A percentile compares a stretch with the other conserved stretches of the same genome.
Evolutionary conservation across 2,797 vertebrate species (phyloP).

Genomic region (Sylvilagus floridanus): DNA sequence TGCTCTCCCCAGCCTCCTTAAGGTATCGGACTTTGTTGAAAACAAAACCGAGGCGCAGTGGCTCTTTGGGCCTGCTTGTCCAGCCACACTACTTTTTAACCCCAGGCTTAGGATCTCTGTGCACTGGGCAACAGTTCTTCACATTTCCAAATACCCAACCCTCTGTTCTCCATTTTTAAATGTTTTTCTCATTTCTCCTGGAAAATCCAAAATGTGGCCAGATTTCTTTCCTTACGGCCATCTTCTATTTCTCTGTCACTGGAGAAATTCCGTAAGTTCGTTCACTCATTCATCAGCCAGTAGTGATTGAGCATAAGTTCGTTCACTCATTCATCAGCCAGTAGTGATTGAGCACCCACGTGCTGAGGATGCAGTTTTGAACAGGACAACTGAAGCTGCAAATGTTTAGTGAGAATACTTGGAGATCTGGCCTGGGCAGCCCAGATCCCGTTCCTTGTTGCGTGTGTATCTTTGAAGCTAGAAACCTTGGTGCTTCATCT

Average conservation of each 20-base stretch:
- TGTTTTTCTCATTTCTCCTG: background rate
- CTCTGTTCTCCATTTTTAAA: background rate
- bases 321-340: background rate
- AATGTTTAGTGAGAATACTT: background rate
- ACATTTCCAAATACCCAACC: background rate
- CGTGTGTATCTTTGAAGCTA: background rate
- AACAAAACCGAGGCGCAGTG: background rate
- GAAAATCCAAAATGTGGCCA: conserved; percentile 6
- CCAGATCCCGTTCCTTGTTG: background rate
- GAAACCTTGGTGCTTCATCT: background rate
- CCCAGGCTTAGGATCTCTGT: background rate
- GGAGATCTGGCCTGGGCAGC: background rate
- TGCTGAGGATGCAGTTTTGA: background rate
- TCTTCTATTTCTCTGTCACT: background rate
- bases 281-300: background rate
- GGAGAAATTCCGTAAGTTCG: background rate
- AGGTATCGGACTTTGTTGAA: conserved; percentile 42
- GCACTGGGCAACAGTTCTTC: background rate
- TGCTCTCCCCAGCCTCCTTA: conserved; percentile 36
- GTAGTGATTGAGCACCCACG: background rate
- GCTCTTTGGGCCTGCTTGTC: background rate
- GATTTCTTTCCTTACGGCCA: background rate
- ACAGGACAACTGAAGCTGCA: background rate
- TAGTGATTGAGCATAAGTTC: background rate
- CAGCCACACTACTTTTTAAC: background rate